These are phyloP conservation scores for Bursaphelenchus okinawaensis DNA, from an alignment of 2,888 invertebrate species.

Conservation along the genomic window DNA sequence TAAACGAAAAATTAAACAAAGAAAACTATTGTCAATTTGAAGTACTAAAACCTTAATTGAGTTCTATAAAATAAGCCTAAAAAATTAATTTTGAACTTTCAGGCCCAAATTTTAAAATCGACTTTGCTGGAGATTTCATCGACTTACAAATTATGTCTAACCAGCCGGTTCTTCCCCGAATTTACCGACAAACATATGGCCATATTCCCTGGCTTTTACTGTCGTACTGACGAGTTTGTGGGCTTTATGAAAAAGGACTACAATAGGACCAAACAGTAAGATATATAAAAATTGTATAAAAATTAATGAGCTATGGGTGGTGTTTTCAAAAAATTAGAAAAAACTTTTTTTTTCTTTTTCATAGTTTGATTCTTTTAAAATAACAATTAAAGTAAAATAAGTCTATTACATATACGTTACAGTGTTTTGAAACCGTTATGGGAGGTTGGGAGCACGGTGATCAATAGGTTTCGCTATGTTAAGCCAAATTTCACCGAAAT, in stretches of 20 bases:
- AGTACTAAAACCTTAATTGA: too few species aligned
- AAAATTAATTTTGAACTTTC: background rate
- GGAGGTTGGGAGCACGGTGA: conserved; percentile 2
- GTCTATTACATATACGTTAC: background rate
- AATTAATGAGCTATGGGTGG: too few species aligned
- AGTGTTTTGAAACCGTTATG: conserved; percentile 9
- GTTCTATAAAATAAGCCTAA: too few species aligned
- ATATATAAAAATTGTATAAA: too few species aligned
- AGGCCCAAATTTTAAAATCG: conserved; percentile 3
- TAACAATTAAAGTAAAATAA: background rate
- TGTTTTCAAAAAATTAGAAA: too few species aligned
- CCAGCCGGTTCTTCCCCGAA: background rate
- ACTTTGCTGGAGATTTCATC: conserved; percentile 5
- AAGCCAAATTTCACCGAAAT: conserved; percentile 1
- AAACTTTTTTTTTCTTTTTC: too few species aligned
- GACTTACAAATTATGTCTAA: background rate
- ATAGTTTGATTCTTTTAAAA: background rate
- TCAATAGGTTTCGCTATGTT: conserved; percentile 7
- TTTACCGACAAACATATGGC: conserved; percentile 9
- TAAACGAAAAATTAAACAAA: too few species aligned
- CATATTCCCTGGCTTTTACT: conserved; percentile 5
- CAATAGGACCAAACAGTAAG: background rate
- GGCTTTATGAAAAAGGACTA: conserved; percentile 1
- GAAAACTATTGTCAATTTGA: too few species aligned
- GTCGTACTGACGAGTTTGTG: background rate